Percentiles rank a stretch among this genome's conserved stretches.
Evolutionary conservation across 2,797 vertebrate species (phyloP).

Genomic region (Rhabdomys pumilio): DNA sequence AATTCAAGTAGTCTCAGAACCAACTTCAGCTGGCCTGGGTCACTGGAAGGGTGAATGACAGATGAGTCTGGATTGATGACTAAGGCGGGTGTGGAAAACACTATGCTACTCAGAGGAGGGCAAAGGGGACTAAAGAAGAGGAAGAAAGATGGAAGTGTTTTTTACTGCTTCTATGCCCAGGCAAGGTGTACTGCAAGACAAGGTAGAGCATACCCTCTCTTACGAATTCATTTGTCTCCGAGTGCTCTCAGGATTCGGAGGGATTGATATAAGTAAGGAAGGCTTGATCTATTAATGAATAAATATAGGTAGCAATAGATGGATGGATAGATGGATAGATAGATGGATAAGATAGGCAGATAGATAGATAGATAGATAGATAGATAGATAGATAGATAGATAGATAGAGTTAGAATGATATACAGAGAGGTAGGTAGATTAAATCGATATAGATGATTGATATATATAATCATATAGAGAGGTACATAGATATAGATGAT

Average conservation of each 20-base stretch:
- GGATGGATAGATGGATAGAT: not conserved
- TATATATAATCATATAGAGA: not conserved
- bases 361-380: not conserved
- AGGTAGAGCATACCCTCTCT: not conserved
- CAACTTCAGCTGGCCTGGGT: not conserved
- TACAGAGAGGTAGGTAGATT: not conserved
- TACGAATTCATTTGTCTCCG: not conserved
- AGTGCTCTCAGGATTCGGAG: not conserved
- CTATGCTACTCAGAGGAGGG: not conserved
- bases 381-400: not conserved
- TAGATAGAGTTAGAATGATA: not conserved
- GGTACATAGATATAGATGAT: not conserved
- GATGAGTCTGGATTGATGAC: not conserved
- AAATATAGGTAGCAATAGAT: not conserved
- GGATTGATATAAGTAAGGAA: conserved; percentile 37
- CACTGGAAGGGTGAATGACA: not conserved
- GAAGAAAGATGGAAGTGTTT: not conserved
- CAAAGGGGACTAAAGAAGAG: not conserved
- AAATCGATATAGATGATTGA: not conserved
- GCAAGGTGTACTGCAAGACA: conserved; percentile 8
- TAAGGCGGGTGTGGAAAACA: accelerated
- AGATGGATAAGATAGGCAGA: not conserved
- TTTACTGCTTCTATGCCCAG: not conserved
- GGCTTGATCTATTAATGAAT: not conserved
- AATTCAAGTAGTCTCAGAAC: not conserved